Evolutionary conservation across 2,113 vertebrate genomes (phyloP), one percentile per base, ranked within the genome.

Genomic region (Tetrao urogallus): DNA sequence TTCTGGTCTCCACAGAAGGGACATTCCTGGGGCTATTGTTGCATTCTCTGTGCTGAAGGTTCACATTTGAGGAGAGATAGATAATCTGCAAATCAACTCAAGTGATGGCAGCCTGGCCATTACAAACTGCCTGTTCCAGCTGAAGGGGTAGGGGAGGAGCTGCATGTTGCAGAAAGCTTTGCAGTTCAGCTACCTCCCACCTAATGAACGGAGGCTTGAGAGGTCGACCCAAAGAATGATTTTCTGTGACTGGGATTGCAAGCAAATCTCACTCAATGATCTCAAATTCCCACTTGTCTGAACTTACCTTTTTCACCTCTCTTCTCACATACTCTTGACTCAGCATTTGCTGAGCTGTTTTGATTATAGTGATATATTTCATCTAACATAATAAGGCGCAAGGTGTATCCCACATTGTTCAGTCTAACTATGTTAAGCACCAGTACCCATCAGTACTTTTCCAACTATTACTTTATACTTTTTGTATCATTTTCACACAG

Each of bases 31-130:
- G 6, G 32, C 64, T 20, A 19, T 0, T 0, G 27, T 30, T 21
- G 11, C 0, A 1, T 21, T 13, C 28, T 48, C 34, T 8, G 9
- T 11, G 8, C 34, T 36, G 0, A 6, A 47, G 40, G 25, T 7
- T 34, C 28, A 48, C 13, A 2, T 6, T 17, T 0, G 3, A 86
- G 34, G 11, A n/a, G 14, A 36, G 8, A 12, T 4, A 4, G 3
- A 4, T 7, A 21, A 4, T 5, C 16, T 52, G 5, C 34, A 24
- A 43, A 56, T 8, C 8, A 22, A 28, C 8, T 12, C 0, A 4
- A 30, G 13, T 10, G 28, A 50, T 13, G 13, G 24, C 28, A 36
- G 34, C 7, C 45, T 43, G 30, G n/a, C 52, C 17, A 11, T 13
- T 24, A 15, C 50, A 14, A 9, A 3, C 32, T 1, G 9, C 1